Conservation (phyloP, 1,140 invertebrate genomes). For the Calycopis cecrops region DNA sequence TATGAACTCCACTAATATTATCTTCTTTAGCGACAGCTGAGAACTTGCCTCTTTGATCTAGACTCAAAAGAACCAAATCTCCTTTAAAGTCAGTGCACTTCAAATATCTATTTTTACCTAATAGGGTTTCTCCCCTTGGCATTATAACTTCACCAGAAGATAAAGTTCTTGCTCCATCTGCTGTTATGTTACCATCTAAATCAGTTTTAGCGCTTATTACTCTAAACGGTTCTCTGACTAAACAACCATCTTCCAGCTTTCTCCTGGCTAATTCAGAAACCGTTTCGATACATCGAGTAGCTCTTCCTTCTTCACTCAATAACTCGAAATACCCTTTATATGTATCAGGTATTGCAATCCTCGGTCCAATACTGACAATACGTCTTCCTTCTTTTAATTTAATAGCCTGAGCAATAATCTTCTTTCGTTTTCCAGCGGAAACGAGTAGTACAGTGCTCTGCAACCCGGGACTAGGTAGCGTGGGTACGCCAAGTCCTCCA, state of each 20-base stretch:
- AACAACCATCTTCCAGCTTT: constrained; percentile 85
- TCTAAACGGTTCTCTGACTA: constrained; percentile 91
- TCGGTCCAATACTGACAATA: constrained; percentile 85
- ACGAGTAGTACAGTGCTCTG: constrained; percentile 90
- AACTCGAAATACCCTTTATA: constrained; percentile 96
- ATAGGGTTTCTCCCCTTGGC: constrained; percentile 81
- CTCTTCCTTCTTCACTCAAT: constrained; percentile 92
- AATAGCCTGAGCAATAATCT: constrained; percentile 92
- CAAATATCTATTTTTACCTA: constrained; percentile 85
- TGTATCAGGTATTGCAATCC: constrained; percentile 91
- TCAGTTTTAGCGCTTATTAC: constrained; percentile 84
- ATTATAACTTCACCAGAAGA: constrained; percentile 88
- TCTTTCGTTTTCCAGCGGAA: constrained; percentile 87
- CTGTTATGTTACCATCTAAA: constrained; percentile 78
- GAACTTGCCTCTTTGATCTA: constrained; percentile 92
- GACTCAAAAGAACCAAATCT: constrained; percentile 86
- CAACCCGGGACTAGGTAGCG: constrained; percentile 86
- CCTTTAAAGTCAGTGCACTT: constrained; percentile 90
- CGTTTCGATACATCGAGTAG: constrained; percentile 91
- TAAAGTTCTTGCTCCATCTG: constrained; percentile 84
- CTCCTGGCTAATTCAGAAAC: constrained; percentile 88
- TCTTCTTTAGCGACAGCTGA: constrained; percentile 92
- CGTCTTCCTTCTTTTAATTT: constrained; percentile 91
- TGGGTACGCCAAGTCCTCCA: constrained; percentile 89
- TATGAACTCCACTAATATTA: constrained; percentile 94